These are phyloP conservation scores for Hippocampus zosterae DNA, from an alignment of 2,113 vertebrate genomes.

Conservation along the genomic window DNA sequence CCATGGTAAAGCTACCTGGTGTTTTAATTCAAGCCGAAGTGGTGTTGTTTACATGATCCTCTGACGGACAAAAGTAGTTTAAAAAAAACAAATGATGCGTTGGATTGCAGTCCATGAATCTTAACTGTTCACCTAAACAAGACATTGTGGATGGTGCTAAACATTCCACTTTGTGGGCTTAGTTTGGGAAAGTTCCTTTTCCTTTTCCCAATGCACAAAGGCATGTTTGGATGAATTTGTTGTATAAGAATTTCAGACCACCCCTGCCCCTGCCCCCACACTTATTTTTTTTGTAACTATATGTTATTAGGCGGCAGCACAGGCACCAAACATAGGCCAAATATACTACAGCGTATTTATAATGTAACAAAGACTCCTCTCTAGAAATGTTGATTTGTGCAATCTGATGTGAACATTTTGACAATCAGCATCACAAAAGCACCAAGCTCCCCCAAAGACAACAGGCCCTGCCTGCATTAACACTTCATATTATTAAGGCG, in stretches of 20 bases:
- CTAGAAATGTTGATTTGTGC: neutral
- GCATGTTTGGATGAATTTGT: neutral
- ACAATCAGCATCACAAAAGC: neutral
- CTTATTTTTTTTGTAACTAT: neutral
- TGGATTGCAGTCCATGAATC: neutral
- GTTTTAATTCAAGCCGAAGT: neutral
- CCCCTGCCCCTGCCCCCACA: too few relatives aligned
- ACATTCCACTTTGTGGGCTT: neutral
- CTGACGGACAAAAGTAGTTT: neutral
- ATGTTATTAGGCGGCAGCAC: neutral
- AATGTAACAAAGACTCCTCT: neutral
- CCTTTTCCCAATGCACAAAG: neutral
- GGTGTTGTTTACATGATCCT: neutral
- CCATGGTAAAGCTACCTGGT: neutral
- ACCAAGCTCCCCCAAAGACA: neutral
- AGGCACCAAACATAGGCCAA: neutral
- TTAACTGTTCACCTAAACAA: neutral
- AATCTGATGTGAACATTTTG: neutral
- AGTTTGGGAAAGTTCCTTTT: neutral
- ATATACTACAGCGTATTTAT: neutral
- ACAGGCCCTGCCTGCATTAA: neutral
- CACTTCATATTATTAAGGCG: neutral
- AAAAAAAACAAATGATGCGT: neutral
- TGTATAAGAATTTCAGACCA: neutral
- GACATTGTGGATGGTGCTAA: neutral